Percentiles rank a stretch among this genome's conserved stretches.
Evolutionary conservation across 1,140 invertebrate species (phyloP).

Genomic region (Holcopasites calliopsidis): DNA sequence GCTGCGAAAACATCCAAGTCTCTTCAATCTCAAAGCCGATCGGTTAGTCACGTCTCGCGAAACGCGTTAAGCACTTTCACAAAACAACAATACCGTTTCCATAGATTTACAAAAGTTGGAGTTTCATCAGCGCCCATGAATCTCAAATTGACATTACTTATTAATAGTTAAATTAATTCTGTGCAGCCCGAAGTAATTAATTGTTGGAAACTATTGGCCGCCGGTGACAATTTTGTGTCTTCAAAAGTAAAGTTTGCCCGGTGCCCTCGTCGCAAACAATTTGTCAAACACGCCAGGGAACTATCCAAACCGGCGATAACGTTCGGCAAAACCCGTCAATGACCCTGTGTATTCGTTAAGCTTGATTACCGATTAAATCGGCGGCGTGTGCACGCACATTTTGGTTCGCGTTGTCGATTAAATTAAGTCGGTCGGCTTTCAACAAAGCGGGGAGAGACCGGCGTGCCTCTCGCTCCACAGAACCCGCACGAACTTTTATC

Average conservation of each 20-base stretch:
- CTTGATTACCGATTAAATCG: conserved; percentile 26
- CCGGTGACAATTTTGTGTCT: too few relatives aligned
- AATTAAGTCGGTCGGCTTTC: conserved; percentile 32
- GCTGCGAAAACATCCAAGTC: not conserved
- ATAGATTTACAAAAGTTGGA: too few relatives aligned
- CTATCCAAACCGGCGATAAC: not conserved
- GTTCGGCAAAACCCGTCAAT: conserved; percentile 1
- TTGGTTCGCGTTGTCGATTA: not conserved
- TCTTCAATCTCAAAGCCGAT: too few relatives aligned
- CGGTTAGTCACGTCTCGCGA: too few relatives aligned
- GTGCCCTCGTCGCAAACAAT: not conserved
- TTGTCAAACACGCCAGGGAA: not conserved
- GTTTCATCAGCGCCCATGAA: too few relatives aligned
- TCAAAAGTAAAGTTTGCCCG: not conserved
- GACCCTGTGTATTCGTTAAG: not conserved
- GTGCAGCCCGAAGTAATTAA: too few relatives aligned
- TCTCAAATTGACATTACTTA: too few relatives aligned
- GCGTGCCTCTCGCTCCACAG: conserved; percentile 1
- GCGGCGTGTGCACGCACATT: not conserved
- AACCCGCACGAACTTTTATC: conserved; percentile 15
- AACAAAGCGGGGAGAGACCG: not conserved
- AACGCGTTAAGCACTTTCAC: too few relatives aligned
- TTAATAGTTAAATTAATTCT: too few relatives aligned
- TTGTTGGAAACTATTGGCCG: too few relatives aligned
- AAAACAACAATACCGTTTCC: too few relatives aligned